These are phyloP conservation scores for Sarcophilus harrisii DNA, from an alignment of 2,797 vertebrate species.

Conservation along the genomic window DNA sequence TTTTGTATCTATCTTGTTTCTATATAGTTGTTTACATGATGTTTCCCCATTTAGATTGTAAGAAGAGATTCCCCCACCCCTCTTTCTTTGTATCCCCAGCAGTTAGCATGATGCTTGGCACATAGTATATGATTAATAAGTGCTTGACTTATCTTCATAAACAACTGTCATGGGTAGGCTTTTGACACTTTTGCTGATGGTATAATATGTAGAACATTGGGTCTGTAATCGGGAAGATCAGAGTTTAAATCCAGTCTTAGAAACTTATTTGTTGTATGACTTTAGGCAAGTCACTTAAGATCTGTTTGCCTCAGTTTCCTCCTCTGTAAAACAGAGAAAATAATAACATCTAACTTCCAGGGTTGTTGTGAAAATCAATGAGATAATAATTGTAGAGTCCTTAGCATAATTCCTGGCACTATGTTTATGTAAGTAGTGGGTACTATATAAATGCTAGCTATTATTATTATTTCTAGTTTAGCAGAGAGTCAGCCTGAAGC, in stretches of 20 bases:
- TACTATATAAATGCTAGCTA: not conserved
- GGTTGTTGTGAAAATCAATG: not conserved
- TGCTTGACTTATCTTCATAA: conserved; percentile 38
- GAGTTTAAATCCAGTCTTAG: not conserved
- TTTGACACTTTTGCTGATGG: conserved; percentile 44
- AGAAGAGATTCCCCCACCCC: not conserved
- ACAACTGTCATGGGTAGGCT: conserved; percentile 44
- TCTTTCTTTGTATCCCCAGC: not conserved
- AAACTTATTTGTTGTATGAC: not conserved
- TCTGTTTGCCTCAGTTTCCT: not conserved
- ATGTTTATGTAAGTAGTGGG: not conserved
- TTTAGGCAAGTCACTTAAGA: not conserved
- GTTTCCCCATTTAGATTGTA: not conserved
- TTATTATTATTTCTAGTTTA: not conserved
- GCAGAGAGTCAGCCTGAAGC: not conserved
- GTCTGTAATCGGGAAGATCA: not conserved
- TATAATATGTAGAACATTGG: not conserved
- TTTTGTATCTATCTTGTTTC: not conserved
- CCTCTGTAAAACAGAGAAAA: not conserved
- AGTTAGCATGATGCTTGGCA: not conserved
- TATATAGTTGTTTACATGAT: not conserved
- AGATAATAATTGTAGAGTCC: not conserved
- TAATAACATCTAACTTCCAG: not conserved
- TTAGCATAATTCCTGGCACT: not conserved
- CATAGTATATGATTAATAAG: not conserved